A percentile compares a stretch with the other conserved stretches of the same genome.
Conservation (phyloP, 2,888 invertebrate species). For the Tupiocoris notatus region DNA sequence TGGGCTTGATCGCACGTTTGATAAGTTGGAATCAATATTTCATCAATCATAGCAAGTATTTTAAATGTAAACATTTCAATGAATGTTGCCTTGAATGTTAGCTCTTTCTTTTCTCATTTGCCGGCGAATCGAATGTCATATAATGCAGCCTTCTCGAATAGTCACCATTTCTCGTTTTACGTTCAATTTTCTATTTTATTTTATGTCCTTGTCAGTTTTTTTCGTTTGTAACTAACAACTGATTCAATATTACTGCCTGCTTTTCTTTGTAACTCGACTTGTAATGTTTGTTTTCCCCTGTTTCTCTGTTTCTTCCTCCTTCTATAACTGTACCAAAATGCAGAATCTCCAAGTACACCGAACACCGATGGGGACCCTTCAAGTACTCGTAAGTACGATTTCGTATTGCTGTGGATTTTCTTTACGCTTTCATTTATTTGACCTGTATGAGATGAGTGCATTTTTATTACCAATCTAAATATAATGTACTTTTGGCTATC, state of each 20-base stretch:
- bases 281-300: constrained; percentile 43
- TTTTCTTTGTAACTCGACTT: constrained; percentile 40
- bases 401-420: no score
- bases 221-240: constrained; percentile 34
- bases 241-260: constrained; percentile 29
- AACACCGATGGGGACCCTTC: constrained; percentile 58
- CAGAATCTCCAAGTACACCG: constrained; percentile 58
- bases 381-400: constrained; percentile 56
- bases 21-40: no score
- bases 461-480: no score
- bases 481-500: no score
- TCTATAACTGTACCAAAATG: constrained; percentile 39
- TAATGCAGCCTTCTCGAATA: neutral
- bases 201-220: neutral
- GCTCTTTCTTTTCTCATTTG: no score
- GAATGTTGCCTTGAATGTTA: no score
- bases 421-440: no score
- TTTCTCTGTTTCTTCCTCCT: constrained; percentile 44
- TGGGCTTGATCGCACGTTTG: no score
- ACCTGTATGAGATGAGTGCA: no score
- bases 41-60: no score
- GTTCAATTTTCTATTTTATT: neutral
- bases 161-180: neutral
- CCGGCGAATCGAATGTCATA: neutral
- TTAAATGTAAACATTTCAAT: no score